Percentiles rank a stretch among this genome's conserved stretches.
Evolutionary conservation across 2,113 vertebrate species (phyloP).

Genomic region (Tupaia tana): DNA sequence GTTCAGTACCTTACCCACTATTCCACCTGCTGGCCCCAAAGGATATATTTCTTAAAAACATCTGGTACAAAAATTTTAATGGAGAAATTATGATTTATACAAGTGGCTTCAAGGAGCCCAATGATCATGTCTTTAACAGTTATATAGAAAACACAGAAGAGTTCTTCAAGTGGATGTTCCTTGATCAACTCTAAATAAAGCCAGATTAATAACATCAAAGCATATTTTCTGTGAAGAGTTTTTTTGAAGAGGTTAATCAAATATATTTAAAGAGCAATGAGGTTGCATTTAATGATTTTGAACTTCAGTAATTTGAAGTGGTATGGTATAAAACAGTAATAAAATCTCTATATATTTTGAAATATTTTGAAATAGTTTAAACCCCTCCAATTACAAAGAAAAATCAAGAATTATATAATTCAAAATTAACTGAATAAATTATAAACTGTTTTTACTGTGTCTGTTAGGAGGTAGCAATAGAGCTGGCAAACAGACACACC

Average conservation of each 20-base stretch:
- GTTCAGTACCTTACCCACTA: no score
- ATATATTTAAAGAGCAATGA: slow-evolving; percentile 42
- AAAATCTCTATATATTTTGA: slow-evolving; percentile 50
- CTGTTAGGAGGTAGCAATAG: slow-evolving; percentile 10
- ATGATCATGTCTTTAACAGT: slow-evolving; percentile 34
- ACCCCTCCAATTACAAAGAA: slow-evolving; percentile 41
- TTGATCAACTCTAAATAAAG: slow-evolving; percentile 62
- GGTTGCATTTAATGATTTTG: slow-evolving; percentile 50
- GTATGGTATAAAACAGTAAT: slow-evolving; percentile 37
- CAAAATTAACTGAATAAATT: slow-evolving; percentile 37
- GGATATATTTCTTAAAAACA: slow-evolving; percentile 36
- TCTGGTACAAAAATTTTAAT: slow-evolving; percentile 51
- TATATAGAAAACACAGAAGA: slow-evolving; percentile 53
- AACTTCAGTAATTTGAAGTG: slow-evolving; percentile 63
- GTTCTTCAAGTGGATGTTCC: slow-evolving; percentile 50
- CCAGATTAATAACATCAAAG: slow-evolving; percentile 50
- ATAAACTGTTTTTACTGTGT: slow-evolving; percentile 41
- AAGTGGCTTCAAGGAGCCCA: slow-evolving; percentile 23
- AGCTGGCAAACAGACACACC: not conserved
- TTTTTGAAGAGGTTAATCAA: slow-evolving; percentile 48
- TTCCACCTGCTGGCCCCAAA: not conserved
- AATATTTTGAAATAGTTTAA: slow-evolving; percentile 56
- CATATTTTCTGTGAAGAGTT: slow-evolving; percentile 46
- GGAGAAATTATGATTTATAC: slow-evolving; percentile 46
- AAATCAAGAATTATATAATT: slow-evolving; percentile 9